A percentile compares a stretch with the other conserved stretches of the same genome.
Evolutionary conservation across 2,113 vertebrate species (phyloP).

Genomic region (Paracanthobrama guichenoti): DNA sequence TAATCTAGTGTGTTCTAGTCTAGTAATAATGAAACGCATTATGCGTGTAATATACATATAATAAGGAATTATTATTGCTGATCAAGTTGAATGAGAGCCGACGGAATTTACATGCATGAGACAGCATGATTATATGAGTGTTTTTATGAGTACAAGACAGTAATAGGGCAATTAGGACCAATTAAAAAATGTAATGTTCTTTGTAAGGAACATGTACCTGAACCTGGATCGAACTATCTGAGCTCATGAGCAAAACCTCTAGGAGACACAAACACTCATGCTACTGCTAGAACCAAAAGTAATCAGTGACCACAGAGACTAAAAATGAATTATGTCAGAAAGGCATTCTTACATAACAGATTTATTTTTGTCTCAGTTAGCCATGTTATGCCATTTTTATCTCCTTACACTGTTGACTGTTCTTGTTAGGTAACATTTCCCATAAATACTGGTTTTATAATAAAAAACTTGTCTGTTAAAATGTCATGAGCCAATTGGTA

Average conservation of each 20-base stretch:
- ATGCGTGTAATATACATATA: too few species aligned
- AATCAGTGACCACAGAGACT: background rate
- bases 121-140: background rate
- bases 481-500: background rate
- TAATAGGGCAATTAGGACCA: background rate
- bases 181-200: background rate
- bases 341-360: background rate
- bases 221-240: background rate
- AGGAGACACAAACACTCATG: conserved; percentile 2
- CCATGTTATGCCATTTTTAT: conserved; percentile 1
- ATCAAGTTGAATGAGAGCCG: background rate
- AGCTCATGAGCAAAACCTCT: background rate
- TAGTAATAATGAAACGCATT: too few species aligned
- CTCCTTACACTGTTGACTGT: background rate
- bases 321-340: conserved; percentile 8
- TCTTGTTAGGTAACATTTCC: background rate
- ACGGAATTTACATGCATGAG: background rate
- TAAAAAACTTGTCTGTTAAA: background rate
- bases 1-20: too few species aligned
- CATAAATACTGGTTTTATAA: background rate
- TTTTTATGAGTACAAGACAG: background rate
- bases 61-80: background rate
- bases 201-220: background rate
- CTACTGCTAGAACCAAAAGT: background rate
- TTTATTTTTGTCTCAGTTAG: background rate